Base-by-base conservation (phyloP, 2,797 vertebrate species). In the Galago senegalensis region DNA sequence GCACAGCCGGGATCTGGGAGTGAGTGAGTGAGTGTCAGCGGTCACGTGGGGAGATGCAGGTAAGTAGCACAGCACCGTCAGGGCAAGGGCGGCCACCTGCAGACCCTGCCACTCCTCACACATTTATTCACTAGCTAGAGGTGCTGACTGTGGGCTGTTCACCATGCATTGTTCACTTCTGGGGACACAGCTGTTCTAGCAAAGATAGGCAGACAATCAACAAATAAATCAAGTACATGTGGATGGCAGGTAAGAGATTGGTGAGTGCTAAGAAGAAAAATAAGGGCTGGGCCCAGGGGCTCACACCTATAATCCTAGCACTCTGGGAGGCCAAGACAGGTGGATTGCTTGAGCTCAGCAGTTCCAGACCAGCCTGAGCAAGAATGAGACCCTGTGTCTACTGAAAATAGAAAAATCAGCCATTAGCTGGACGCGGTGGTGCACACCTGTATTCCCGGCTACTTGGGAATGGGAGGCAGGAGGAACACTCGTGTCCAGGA, bases 1-100 rank as follows among this genome's bases (percentile, higher is more conserved):
- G 63, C 98, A 93, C 85, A 93, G 96, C 58, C 77, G 72, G 96
- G 96, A 97, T 97, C 65, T 9, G 17, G 4, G 31, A 86, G 87
- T 49, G 21, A 84, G 87, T 49, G 21, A 84, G 76, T 87, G 46
- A 46, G 25, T 43, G 25, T 43, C 75, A 10, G 72, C 14, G n/a
- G 46, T 70, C 96, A 94, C 80, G 20, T 13, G 69, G 46, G 70
- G 56, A 73, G n/a, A 43, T 9, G 63, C 60, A 81, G 67, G 27
- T 40, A 67, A 27, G 3, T 46, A 37, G 20, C 11, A 4, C 13
- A 73, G 29, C 4, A 23, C 40, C 67, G 27, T 5, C 65, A 65
- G 84, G 80, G 34, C 61, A 77, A 89, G 49, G 73, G 7, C 43
- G 7, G 12, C 31, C 29, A 17, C 23, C 17, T 20, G 40, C 5